Conservation (phyloP, 1,140 invertebrate species). For the Tetragonula clypearis region DNA sequence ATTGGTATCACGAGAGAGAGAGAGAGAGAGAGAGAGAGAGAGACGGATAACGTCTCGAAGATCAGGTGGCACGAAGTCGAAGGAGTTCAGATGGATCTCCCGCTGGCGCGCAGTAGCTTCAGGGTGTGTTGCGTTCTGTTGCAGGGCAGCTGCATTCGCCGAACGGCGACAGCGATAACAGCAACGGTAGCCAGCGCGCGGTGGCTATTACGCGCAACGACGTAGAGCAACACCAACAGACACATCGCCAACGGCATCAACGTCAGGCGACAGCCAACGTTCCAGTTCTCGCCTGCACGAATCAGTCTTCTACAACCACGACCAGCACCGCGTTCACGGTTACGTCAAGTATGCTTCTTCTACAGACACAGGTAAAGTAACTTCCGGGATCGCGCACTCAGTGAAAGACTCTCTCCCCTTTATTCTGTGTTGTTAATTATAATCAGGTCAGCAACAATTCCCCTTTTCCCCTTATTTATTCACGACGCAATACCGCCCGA, state of each 20-base stretch:
- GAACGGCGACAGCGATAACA: constrained; percentile 77
- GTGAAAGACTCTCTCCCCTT: constrained; percentile 13
- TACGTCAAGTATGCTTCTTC: constrained; percentile 85
- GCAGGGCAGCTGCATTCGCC: constrained; percentile 78
- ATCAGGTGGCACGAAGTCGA: not conserved
- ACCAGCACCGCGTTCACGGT: constrained; percentile 81
- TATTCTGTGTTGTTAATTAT: not conserved
- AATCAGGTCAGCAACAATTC: not conserved
- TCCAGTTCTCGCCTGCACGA: constrained; percentile 73
- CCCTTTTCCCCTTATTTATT: not conserved
- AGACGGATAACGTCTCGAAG: not conserved
- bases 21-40: too few relatives aligned
- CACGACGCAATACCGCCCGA: not conserved
- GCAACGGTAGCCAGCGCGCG: constrained; percentile 75
- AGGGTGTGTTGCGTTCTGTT: constrained; percentile 26
- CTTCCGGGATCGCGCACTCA: not conserved
- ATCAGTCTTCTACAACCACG: constrained; percentile 79
- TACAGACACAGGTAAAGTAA: constrained; percentile 84
- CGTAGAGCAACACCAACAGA: constrained; percentile 71
- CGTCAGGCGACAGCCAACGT: constrained; percentile 68
- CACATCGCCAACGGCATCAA: constrained; percentile 63
- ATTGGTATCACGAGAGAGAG: not conserved
- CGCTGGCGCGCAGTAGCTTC: not conserved
- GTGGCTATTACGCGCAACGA: constrained; percentile 74
- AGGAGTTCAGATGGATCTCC: not conserved